Base-by-base conservation (phyloP, 2,113 vertebrate species). In the Seriola dumerili region DNA sequence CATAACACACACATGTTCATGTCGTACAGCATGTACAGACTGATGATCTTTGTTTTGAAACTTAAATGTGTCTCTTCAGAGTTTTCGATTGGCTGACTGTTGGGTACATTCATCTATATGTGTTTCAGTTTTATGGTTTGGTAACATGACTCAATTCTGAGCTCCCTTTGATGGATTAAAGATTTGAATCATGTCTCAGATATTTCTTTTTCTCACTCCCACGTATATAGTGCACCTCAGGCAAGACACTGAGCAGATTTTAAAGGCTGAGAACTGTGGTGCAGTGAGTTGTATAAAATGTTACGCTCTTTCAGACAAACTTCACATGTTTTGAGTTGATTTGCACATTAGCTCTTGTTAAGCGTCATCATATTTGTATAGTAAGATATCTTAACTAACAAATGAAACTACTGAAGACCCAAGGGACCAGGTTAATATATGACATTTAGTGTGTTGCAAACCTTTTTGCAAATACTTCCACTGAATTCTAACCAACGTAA, bases 151-250 rank as follows among this genome's bases (percentile, higher is more conserved):
- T 91, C 81, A 89, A 25, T 55, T 70, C 42, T 76, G 29, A 32
- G 34, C 50, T 79, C 3, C 57, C 84, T 91, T 93, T 88, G 87
- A 91, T 88, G 72, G 5, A 48, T 84, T 82, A 68, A 68, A 73
- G 78, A 80, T 88, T 72, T 91, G 90, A 89, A 88, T 91, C 87
- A 87, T 72, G 66, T 40, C 78, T 66, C 34, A 34, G 64, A 80
- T 91, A 85, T 91, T 85, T 89, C 54, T 55, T 17, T 66, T 36
- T 65, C 36, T 72, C 32, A 62, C 80, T 83, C 81, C 81, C 61
- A 87, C 86, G 75, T 61, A 4, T 72, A 80, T 44, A 57, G 52
- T 73, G 40, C 64, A 52, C 17, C 59, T 65, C 65, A 16, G 36
- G 34, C 34, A 57, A 55, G 17, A 72, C 8, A 38, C 50, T 19